A percentile compares a stretch with the other conserved stretches of the same genome.
Evolutionary conservation across 2,888 invertebrate species (phyloP).

Genomic region (Dynastes grantii): DNA sequence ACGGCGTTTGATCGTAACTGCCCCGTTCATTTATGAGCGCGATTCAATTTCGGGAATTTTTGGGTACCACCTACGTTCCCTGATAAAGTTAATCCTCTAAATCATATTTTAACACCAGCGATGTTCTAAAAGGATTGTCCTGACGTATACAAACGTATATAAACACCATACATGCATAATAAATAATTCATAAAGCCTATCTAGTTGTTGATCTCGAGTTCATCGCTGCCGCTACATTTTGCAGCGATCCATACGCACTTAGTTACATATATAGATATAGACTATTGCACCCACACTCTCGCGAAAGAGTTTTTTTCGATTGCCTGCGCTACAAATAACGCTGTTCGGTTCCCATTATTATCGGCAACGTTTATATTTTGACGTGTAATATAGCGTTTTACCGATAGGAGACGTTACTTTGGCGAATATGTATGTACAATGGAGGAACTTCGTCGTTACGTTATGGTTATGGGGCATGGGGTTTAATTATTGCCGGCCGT

Average conservation of each 20-base stretch:
- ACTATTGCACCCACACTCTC: conserved; percentile 34
- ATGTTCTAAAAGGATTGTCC: too few species aligned
- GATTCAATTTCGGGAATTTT: too few species aligned
- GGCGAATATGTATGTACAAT: not conserved
- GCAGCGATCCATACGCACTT: conserved; percentile 22
- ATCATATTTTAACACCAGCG: too few species aligned
- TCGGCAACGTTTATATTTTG: conserved; percentile 1
- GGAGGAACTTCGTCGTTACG: not conserved
- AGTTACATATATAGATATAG: too few species aligned
- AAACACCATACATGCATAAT: not conserved
- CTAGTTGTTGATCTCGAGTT: conserved; percentile 34
- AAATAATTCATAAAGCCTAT: conserved; percentile 42
- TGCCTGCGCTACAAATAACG: conserved; percentile 18
- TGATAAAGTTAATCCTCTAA: too few species aligned
- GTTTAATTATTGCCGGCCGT: conserved; percentile 18
- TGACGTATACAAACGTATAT: not conserved
- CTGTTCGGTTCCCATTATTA: conserved; percentile 32
- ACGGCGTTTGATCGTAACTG: too few species aligned
- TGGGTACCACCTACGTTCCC: too few species aligned
- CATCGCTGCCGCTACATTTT: conserved; percentile 24
- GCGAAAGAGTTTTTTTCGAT: not conserved
- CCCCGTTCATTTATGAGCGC: too few species aligned
- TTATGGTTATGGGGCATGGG: not conserved
- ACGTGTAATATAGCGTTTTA: not conserved
- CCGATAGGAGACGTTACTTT: not conserved